Conservation (phyloP, 2,888 invertebrate genomes). For the Leucophenga montana region DNA sequence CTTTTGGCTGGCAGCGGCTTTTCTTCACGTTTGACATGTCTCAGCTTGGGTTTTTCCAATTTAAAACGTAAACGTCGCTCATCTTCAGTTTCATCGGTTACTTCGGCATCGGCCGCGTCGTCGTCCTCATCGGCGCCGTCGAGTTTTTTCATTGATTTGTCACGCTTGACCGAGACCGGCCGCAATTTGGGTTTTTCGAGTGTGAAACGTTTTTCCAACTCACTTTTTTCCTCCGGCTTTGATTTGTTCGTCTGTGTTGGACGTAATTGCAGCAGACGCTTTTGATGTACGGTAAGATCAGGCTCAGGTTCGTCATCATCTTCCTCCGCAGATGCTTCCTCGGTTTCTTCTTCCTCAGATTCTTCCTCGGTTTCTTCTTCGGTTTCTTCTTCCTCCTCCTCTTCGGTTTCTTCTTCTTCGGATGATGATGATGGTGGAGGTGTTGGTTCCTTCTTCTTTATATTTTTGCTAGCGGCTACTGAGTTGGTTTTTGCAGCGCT, state of each 20-base stretch:
- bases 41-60: constrained; percentile 69
- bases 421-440: constrained; percentile 67
- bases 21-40: constrained; percentile 72
- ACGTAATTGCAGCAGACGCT: constrained; percentile 53
- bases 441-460: constrained; percentile 66
- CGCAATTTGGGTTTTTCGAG: constrained; percentile 71
- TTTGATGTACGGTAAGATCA: constrained; percentile 56
- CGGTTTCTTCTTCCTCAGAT: constrained; percentile 54
- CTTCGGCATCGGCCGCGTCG: constrained; percentile 1
- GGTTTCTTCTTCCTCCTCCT: constrained; percentile 43
- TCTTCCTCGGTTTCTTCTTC: constrained; percentile 57
- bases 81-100: constrained; percentile 69
- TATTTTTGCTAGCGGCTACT: constrained; percentile 19
- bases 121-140: constrained; percentile 20
- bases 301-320: constrained; percentile 65
- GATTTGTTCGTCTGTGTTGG: constrained; percentile 62
- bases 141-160: constrained; percentile 70
- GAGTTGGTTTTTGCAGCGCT: constrained; percentile 37
- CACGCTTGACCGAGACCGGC: constrained; percentile 69
- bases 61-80: constrained; percentile 69
- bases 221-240: constrained; percentile 65
- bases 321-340: constrained; percentile 50
- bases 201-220: constrained; percentile 70
- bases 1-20: constrained; percentile 53
- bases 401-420: constrained; percentile 49